Base-by-base conservation (phyloP, 2,888 invertebrate species). In the Hypsopygia costalis region DNA sequence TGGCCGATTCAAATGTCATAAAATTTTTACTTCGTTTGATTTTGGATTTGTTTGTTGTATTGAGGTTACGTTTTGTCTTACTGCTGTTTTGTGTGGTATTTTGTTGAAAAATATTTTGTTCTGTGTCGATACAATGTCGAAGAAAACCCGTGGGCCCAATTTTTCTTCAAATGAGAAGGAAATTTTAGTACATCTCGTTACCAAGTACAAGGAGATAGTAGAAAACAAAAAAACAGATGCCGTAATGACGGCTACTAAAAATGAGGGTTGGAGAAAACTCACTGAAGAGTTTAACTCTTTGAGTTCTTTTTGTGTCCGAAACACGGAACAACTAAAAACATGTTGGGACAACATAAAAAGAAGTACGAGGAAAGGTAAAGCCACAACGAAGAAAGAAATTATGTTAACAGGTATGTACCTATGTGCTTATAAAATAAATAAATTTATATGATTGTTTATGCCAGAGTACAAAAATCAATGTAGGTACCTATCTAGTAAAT, bases 101-200 rank as follows among this genome's bases (percentile, higher is more conserved):
- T 16, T 4, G 16, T 16, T 16, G n/a, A n/a, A n/a, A n/a, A n/a
- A n/a, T n/a, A n/a, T 16, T 16, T 3, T 3, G 2, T 16, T 16
- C 16, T 16, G 16, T 16, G 4, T 3, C n/a, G 4, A 16, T 2
- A 16, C 4, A 4, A 16, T 16, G 16, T 10, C 29, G n/a, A 34
- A 34, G 22, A 34, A 34, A 34, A 22, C 22, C 9, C 34, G 34
- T n/a, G 34, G 34, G n/a, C 10, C 34, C n/a, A 34, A 34, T 34
- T 34, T 34, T 10, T 21, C 34, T 34, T 21, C 22, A 21, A 34
- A 34, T 9, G 34, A 34, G 34, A 34, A 34, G 10, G 34, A 34
- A 34, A 22, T 34, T 5, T 9, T 34, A 5, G 11, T 38, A 20
- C 16, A 31, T 10, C 31, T 38, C n/a, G 31, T 30, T 11, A 31